Evolutionary conservation across 2,797 vertebrate species (phyloP).

Genomic region (Microctenopoma lineatum): DNA sequence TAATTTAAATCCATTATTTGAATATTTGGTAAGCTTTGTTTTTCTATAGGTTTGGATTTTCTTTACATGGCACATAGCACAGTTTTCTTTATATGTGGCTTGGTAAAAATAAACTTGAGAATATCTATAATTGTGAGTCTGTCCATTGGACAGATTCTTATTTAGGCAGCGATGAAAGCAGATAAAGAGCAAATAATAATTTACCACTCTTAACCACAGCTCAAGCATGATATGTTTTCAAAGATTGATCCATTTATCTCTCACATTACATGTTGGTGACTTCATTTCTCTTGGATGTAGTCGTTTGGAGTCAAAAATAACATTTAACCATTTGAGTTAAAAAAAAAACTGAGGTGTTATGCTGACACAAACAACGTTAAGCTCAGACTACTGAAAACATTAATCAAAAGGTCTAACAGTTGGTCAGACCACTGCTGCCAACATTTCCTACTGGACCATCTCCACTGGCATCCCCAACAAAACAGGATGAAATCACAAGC

Average conservation of each 20-base stretch:
- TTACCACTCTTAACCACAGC: conserved; percentile 33
- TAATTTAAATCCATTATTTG: not conserved
- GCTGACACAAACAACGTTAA: not conserved
- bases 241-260: conserved; percentile 30
- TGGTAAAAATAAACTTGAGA: not conserved
- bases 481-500: conserved; percentile 6
- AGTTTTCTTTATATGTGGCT: not conserved
- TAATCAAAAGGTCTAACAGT: not conserved
- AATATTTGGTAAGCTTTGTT: not conserved
- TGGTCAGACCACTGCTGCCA: not conserved
- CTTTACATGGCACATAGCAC: not conserved
- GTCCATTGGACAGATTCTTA: conserved; percentile 40
- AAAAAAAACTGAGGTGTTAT: not conserved
- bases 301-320: conserved; percentile 6
- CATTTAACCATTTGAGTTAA: not conserved
- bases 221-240: conserved; percentile 36
- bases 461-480: conserved; percentile 6
- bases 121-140: conserved; percentile 17
- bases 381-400: conserved; percentile 6
- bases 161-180: conserved; percentile 28
- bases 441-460: not conserved
- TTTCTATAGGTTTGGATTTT: not conserved
- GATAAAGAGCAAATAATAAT: conserved; percentile 26
- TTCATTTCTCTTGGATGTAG: not conserved
- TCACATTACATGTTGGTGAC: not conserved